Evolutionary conservation across 2,113 vertebrate species (phyloP).

Genomic region (Microcebus ravelobensis): DNA sequence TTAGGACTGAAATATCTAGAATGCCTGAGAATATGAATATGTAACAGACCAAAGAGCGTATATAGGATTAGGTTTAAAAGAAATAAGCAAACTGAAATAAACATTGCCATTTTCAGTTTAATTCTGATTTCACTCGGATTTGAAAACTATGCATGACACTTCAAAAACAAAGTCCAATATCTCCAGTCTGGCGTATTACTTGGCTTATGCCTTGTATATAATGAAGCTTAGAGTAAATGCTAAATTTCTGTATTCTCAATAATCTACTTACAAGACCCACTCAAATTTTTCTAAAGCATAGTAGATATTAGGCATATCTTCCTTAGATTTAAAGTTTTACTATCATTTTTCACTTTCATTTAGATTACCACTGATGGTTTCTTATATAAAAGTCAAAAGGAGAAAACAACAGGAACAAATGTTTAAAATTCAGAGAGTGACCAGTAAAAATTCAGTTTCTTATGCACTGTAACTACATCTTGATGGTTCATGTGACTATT

Average conservation of each 20-base stretch:
- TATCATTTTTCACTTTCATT: background rate
- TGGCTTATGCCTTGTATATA: background rate
- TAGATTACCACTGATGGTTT: background rate
- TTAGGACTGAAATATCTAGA: slow-evolving; percentile 38
- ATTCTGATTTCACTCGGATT: slow-evolving; percentile 20
- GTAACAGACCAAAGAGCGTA: background rate
- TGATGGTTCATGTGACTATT: background rate
- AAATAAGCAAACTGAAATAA: slow-evolving; percentile 8
- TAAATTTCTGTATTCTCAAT: slow-evolving; percentile 33
- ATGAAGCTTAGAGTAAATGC: background rate
- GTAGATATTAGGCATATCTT: background rate
- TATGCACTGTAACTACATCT: background rate
- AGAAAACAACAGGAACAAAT: background rate
- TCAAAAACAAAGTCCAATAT: slow-evolving; percentile 42
- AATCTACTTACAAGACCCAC: background rate
- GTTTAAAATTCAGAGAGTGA: background rate
- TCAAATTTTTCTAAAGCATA: background rate
- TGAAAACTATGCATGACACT: slow-evolving; percentile 22
- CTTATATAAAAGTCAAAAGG: background rate
- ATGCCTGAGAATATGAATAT: slow-evolving; percentile 47
- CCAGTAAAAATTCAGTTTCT: background rate
- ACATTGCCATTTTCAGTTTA: background rate
- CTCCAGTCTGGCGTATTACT: background rate
- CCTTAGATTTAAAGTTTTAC: background rate
- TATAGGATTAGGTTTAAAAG: background rate